phyloP scores from a whole-genome alignment of 1,140 invertebrate species.

The Eurosta solidaginis region DNA sequence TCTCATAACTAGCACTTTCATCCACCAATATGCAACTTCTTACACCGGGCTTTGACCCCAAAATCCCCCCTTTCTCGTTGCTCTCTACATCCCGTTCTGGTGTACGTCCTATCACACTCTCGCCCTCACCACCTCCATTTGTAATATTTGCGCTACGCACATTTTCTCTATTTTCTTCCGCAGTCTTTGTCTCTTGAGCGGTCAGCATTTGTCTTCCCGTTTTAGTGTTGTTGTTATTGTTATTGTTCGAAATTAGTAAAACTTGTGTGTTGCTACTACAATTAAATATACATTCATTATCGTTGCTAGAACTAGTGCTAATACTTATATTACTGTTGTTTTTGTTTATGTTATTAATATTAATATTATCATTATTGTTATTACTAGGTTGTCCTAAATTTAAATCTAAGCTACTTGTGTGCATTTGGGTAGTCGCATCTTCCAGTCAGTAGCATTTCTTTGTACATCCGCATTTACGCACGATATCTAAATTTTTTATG shows the following conservation, averaged over 20 bases:
- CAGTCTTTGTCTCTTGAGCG: slow-evolving; percentile 20
- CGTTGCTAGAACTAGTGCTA: slow-evolving; percentile 21
- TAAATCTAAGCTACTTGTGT: slow-evolving; percentile 59
- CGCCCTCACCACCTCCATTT: not conserved
- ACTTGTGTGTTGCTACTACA: not conserved
- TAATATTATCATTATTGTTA: slow-evolving; percentile 48
- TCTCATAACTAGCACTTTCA: slow-evolving; percentile 21
- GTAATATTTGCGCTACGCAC: not conserved
- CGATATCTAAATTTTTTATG: slow-evolving; percentile 94
- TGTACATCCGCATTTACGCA: slow-evolving; percentile 89
- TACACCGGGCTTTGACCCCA: not conserved
- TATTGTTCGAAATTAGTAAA: slow-evolving; percentile 37
- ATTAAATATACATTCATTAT: slow-evolving; percentile 33
- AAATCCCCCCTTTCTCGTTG: too few relatives aligned
- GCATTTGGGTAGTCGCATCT: slow-evolving; percentile 61
- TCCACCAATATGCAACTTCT: not conserved
- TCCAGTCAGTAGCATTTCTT: slow-evolving; percentile 77
- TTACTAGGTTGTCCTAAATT: slow-evolving; percentile 45
- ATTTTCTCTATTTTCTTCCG: not conserved
- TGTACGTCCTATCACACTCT: not conserved
- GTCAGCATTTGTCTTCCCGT: slow-evolving; percentile 20
- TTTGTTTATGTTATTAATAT: slow-evolving; percentile 34
- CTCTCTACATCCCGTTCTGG: slow-evolving; percentile 3
- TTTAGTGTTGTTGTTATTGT: slow-evolving; percentile 32
- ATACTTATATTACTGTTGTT: slow-evolving; percentile 33